A percentile compares a stretch with the other conserved stretches of the same genome.
Evolutionary conservation across 2,797 vertebrate genomes (phyloP).

Genomic region (Danionella dracula): DNA sequence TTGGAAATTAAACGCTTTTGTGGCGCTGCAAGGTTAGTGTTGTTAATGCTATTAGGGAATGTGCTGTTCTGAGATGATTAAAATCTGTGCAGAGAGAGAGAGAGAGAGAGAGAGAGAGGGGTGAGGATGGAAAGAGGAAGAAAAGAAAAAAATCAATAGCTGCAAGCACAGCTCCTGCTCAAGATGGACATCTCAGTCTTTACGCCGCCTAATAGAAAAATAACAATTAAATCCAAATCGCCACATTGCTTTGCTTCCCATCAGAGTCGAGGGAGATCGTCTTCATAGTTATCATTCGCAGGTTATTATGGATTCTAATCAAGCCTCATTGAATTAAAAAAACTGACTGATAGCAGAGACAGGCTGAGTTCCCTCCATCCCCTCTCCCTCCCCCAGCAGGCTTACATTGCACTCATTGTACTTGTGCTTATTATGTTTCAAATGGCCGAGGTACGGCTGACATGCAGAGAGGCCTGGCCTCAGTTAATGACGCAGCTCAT

Average conservation of each 20-base stretch:
- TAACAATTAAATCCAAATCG: conserved; percentile 95
- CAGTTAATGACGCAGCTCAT: conserved; percentile 94
- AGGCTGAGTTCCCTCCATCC: conserved; percentile 32
- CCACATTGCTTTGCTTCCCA: conserved; percentile 90
- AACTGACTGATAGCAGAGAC: conserved; percentile 80
- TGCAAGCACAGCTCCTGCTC: conserved; percentile 85
- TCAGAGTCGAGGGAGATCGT: conserved; percentile 82
- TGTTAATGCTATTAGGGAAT: conserved; percentile 92
- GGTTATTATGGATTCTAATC: conserved; percentile 94
- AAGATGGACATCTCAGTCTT: conserved; percentile 81
- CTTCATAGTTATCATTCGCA: conserved; percentile 79
- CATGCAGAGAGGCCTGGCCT: conserved; percentile 88
- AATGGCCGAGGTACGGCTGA: conserved; percentile 98
- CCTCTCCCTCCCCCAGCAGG: conserved; percentile 68
- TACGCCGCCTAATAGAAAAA: conserved; percentile 82
- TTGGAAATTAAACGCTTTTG: conserved; percentile 93
- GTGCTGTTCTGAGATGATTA: conserved; percentile 82
- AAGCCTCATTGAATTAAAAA: conserved; percentile 71
- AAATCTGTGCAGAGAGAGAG: conserved; percentile 74
- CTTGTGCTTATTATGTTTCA: conserved; percentile 99
- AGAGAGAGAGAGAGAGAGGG: conserved; percentile 28
- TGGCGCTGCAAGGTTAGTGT: conserved; percentile 86
- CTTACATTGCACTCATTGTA: conserved; percentile 96
- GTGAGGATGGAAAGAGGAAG: conserved; percentile 48
- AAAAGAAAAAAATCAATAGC: conserved; percentile 93